Base-by-base conservation (phyloP, 2,113 vertebrate genomes). In the Ondatra zibethicus region DNA sequence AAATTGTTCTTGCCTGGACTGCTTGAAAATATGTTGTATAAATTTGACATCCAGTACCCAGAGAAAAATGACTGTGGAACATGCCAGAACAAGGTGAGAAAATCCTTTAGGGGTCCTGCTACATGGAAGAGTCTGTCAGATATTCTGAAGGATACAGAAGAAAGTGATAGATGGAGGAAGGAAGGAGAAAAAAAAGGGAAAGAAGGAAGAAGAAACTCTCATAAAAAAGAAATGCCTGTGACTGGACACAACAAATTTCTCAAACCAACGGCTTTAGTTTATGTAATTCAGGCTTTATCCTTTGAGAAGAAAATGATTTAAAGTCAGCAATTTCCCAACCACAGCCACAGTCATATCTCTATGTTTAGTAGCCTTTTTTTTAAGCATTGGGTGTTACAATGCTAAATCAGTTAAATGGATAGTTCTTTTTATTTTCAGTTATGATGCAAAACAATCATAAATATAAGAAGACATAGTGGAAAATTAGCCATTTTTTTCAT, bases 381-480 rank as follows among this genome's bases (percentile, higher is more conserved):
- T 23, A 3, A n/a, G 66, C 25, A 91, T 82, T 91, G 76, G 36
- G 16, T 68, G 13, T 89, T 86, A 93, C 0, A 78, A 50, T 84
- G 73, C 14, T 58, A 16, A 85, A 91, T 95, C 50, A 39, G 7
- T 66, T 52, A 88, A 80, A 76, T 17, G 72, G 58, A 25, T 12
- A 16, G 45, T 36, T 55, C 3, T 61, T 87, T 47, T 81, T 10
- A n/a, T 4, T 55, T 72, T 82, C 3, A 55, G 23, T 88, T 21
- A 82, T 47, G 9, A 92, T 68, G n/a, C 16, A 84, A 88, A 94
- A 42, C 89, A 25, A 61, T 72, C 16, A 70, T 85, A 73, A 82
- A 42, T 36, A 82, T 58, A 84, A 65, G 2, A 96, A 92, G 95
- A 84, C 4, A 76, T 85, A 86, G 47, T 61, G 91, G 36, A 75